Evolutionary conservation across 2,113 vertebrate species (phyloP).

Genomic region (Stegostoma tigrinum): DNA sequence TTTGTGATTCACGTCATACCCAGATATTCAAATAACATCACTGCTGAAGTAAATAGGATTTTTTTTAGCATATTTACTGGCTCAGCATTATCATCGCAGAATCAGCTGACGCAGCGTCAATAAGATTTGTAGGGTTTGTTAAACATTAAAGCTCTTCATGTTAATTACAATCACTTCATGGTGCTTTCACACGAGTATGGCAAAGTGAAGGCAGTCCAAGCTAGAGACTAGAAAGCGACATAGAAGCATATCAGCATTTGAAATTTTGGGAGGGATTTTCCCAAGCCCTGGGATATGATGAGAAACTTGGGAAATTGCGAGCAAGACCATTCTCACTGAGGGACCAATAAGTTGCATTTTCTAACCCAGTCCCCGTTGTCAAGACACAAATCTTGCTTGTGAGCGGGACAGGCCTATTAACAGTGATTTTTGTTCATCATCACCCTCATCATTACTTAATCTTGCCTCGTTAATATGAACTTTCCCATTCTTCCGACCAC

Average conservation of each 20-base stretch:
- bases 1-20: background rate
- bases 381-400: too few relatives aligned
- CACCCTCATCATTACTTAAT: too few relatives aligned
- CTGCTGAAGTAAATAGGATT: background rate
- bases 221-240: background rate
- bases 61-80: background rate
- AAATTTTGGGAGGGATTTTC: background rate
- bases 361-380: too few relatives aligned
- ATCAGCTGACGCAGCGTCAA: background rate
- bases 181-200: background rate
- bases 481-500: too few relatives aligned
- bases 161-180: background rate
- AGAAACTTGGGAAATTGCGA: too few relatives aligned
- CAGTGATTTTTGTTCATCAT: too few relatives aligned
- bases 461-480: too few relatives aligned
- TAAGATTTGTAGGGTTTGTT: background rate
- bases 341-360: too few relatives aligned
- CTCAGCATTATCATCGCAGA: background rate
- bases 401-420: too few relatives aligned
- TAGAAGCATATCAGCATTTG: background rate
- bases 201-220: background rate
- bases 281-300: too few relatives aligned
- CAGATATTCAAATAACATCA: background rate
- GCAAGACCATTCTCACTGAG: too few relatives aligned
- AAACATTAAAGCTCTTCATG: background rate